Base-by-base conservation (phyloP, 1,140 invertebrate species). In the Ceratina calcarata region DNA sequence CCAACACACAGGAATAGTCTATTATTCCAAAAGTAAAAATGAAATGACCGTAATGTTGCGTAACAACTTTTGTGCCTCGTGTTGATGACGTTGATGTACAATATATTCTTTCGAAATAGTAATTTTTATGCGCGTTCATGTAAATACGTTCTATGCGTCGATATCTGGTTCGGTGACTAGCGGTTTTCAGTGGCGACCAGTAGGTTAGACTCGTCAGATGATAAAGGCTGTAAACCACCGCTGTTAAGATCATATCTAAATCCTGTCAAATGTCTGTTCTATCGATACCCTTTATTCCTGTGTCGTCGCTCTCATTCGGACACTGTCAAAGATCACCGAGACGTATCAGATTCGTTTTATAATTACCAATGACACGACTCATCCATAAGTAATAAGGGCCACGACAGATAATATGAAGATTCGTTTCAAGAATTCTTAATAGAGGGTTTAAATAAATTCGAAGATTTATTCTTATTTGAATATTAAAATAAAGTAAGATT, bases 171-270 rank as follows among this genome's bases (percentile, higher is more conserved):
- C 62, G 58, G 82, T 86, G 87, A 85, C 81, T 88, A 83, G 84
- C 86, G 72, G 32, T 81, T 86, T 72, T 62, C 61, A 73, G 55
- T 73, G 66, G 62, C 55, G 73, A 78, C 78, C 83, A 79, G 72
- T 84, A 81, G 74, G 84, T 82, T 85, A 74, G 64, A 80, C 67
- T 53, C 61, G 58, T 37, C 73, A 60, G 77, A 85, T 75, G 89
- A 88, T 88, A 85, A 89, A 89, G 78, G 84, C 89, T 91, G 91
- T 91, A 89, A 91, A 91, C 88, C 86, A 87, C 84, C 78, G 87
- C 86, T 87, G 82, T 89, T 88, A 80, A 87, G 90, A 89, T 89
- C 88, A 15, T 82, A 92, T 92, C 91, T 91, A 91, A 92, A 91
- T 91, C 91, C 88, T 86, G 88, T 91, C 89, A 89, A 92, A 91